Conservation (phyloP, 2,113 vertebrate genomes). For the Neoarius graeffei region DNA sequence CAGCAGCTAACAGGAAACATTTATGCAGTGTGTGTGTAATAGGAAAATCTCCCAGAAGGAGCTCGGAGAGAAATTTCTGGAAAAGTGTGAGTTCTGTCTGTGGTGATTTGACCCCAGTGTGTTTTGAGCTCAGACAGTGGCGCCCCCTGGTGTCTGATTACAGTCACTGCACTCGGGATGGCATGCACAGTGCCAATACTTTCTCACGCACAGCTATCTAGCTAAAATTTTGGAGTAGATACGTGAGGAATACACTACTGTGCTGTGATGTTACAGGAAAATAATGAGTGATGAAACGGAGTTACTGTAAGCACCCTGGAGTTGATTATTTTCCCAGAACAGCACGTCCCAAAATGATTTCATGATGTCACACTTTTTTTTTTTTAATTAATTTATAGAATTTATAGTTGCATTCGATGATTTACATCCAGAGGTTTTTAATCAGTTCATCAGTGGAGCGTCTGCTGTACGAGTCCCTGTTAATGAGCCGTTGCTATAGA, state of each 20-base stretch:
- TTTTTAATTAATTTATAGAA: no score
- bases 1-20: constrained; percentile 3
- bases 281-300: background rate
- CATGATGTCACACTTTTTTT: no score
- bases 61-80: constrained; percentile 21
- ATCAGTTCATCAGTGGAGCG: background rate
- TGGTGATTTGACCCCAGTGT: constrained; percentile 37
- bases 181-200: background rate
- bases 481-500: background rate
- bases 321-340: background rate
- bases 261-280: background rate
- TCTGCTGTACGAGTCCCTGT: background rate
- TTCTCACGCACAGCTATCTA: background rate
- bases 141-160: constrained; percentile 56
- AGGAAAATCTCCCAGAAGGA: constrained; percentile 6
- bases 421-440: no score
- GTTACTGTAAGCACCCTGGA: background rate
- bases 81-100: constrained; percentile 5
- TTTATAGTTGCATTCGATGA: background rate
- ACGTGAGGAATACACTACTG: background rate
- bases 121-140: constrained; percentile 32
- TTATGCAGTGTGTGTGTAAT: constrained; percentile 5
- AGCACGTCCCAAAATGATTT: no score
- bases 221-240: background rate
- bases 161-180: background rate